Evolutionary conservation across 2,888 invertebrate species (phyloP), one percentile per base, ranked within the genome.

Genomic region (Polietes domitor): DNA sequence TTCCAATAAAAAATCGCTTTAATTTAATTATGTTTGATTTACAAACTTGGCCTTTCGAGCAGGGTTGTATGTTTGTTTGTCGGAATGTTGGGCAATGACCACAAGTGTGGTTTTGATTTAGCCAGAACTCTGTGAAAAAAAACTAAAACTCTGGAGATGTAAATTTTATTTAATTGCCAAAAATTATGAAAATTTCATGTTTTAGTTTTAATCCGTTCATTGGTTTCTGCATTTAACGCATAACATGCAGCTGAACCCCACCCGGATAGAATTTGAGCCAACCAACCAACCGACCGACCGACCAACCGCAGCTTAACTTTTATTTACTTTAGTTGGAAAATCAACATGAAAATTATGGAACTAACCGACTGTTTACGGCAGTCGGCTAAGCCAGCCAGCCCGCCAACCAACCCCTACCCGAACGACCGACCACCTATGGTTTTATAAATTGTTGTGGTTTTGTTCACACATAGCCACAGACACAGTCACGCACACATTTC

Each of bases 391-490:
- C 32, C 32, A 32, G 26, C 26, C 58, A 58, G 61, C 19, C 26
- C 24, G 24, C 58, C 24, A 43, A 68, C 68, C 61, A 26, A 37
- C 4, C 37, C 37, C 37, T 1, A 37, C 6, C 9, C 26, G 73
- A 53, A 77, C 84, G 63, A 77, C 41, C 58, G 83, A 80, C 82
- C 85, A 74, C 83, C 83, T 70, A 76, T 72, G 65, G 83, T 80
- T 83, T 85, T 81, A 79, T 78, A 83, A 85, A 85, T 81, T 85
- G 85, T 81, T 85, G 83, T 73, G 80, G 85, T 77, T 85, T 78
- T 81, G 78, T 81, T 76, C 68, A 43, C 68, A 68, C 68, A 68
- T 21, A 68, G 17, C 32, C 65, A 21, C 65, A 61, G 61, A 65
- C 17, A 65, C 65, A 10, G 19, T 12, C 19, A 65, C 41, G 24